Conservation (phyloP, 2,113 vertebrate species). For the Ceuthmochares aereus region DNA sequence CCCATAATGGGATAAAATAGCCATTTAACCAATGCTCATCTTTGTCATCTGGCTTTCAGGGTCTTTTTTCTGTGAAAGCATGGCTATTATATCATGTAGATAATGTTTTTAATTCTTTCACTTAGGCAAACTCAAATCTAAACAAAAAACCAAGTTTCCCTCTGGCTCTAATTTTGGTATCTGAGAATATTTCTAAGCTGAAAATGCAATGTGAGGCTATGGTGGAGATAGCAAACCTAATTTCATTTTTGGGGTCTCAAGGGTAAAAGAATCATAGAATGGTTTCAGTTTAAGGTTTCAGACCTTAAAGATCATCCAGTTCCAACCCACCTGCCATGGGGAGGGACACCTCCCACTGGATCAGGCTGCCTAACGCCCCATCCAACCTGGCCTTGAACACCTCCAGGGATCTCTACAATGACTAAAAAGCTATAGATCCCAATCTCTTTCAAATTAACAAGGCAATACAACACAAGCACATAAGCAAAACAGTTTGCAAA, state of each 20-base stretch:
- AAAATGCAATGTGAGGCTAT: background rate
- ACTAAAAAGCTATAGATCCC: background rate
- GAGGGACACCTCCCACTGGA: too few relatives aligned
- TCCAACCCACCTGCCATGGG: too few relatives aligned
- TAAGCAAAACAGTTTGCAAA: background rate
- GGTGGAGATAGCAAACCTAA: background rate
- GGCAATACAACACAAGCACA: background rate
- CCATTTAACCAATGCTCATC: background rate
- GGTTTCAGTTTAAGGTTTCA: too few relatives aligned
- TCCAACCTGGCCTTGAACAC: too few relatives aligned
- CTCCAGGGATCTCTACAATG: background rate
- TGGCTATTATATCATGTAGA: background rate
- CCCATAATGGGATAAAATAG: background rate
- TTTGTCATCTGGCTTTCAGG: background rate
- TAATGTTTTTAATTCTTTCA: background rate
- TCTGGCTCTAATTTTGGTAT: background rate
- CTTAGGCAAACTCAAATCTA: background rate
- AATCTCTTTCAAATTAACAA: background rate
- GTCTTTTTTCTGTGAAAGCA: background rate
- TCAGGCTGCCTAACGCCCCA: too few relatives aligned
- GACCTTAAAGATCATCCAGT: too few relatives aligned
- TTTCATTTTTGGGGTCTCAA: accelerated
- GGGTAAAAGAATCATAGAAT: background rate
- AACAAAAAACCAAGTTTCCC: background rate
- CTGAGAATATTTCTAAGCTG: background rate